Conservation (phyloP, 2,797 vertebrate species). For the Enteromius trimaculatus region DNA sequence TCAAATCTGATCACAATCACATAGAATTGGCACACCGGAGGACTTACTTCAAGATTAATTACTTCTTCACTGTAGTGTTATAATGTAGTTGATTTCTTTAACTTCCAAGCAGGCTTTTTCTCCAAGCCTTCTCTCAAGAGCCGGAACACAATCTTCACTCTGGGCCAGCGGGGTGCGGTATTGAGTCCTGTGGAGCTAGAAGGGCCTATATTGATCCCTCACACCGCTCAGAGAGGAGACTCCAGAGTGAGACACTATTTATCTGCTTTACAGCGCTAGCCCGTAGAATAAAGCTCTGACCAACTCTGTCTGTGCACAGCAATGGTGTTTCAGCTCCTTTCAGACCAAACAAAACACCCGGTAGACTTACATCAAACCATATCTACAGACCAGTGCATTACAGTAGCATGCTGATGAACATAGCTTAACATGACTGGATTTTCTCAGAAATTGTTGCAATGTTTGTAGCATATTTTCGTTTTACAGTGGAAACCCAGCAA, state of each 20-base stretch:
- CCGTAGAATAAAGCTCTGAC: neutral
- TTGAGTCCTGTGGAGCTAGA: slow-evolving; percentile 87
- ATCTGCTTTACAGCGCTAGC: neutral
- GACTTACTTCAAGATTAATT: neutral
- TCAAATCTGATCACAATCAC: slow-evolving; percentile 21
- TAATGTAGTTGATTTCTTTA: slow-evolving; percentile 64
- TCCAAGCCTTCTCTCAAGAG: slow-evolving; percentile 90
- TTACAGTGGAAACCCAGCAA: neutral
- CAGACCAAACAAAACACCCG: neutral
- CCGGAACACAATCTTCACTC: slow-evolving; percentile 93
- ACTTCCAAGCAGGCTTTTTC: slow-evolving; percentile 84
- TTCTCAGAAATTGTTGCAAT: neutral
- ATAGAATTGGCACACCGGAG: neutral
- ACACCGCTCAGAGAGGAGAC: slow-evolving; percentile 87
- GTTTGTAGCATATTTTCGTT: neutral
- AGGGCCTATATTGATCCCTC: slow-evolving; percentile 90
- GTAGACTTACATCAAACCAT: neutral
- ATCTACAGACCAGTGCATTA: neutral
- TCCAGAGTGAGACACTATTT: slow-evolving; percentile 67
- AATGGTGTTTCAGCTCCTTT: neutral
- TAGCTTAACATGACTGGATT: neutral
- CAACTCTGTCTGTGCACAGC: neutral
- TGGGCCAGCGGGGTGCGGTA: slow-evolving; percentile 87
- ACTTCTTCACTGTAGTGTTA: neutral
- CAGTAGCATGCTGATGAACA: neutral